Evolutionary conservation across 2,797 vertebrate species (phyloP).

Genomic region (Sardinella longiceps): DNA sequence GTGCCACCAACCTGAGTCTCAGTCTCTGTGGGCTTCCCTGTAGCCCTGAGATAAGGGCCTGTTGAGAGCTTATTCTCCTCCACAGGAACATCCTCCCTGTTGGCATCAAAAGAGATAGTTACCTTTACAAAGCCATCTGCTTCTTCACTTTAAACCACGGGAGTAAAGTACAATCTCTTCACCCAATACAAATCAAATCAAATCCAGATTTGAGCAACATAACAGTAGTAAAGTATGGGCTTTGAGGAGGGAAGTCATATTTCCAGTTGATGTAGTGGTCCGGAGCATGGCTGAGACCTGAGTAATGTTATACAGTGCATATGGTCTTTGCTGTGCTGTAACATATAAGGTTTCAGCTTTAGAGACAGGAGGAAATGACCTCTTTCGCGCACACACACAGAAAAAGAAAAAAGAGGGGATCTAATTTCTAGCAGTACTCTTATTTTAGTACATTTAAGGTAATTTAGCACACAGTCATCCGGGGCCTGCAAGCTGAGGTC

Average conservation of each 20-base stretch:
- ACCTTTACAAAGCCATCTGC: background rate
- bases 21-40: background rate
- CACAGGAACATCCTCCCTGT: background rate
- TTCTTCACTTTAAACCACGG: background rate
- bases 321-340: background rate
- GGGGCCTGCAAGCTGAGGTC: constrained; percentile 51
- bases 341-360: constrained; percentile 23
- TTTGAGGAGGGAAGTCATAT: constrained; percentile 24
- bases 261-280: constrained; percentile 19
- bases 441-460: constrained; percentile 63
- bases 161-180: background rate
- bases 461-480: constrained; percentile 45
- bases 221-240: constrained; percentile 1
- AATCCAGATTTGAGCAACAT: constrained; percentile 14
- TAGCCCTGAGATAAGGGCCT: background rate
- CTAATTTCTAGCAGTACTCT: constrained; percentile 37
- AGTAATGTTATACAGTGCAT: constrained; percentile 9
- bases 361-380: constrained; percentile 35
- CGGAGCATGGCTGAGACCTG: background rate
- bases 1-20: background rate
- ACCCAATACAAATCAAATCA: background rate
- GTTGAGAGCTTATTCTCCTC: background rate
- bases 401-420: background rate
- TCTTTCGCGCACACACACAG: background rate
- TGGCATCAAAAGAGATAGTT: background rate